These are phyloP conservation scores for Noturus placidus DNA, from an alignment of 2,113 vertebrate species.

Conservation along the genomic window DNA sequence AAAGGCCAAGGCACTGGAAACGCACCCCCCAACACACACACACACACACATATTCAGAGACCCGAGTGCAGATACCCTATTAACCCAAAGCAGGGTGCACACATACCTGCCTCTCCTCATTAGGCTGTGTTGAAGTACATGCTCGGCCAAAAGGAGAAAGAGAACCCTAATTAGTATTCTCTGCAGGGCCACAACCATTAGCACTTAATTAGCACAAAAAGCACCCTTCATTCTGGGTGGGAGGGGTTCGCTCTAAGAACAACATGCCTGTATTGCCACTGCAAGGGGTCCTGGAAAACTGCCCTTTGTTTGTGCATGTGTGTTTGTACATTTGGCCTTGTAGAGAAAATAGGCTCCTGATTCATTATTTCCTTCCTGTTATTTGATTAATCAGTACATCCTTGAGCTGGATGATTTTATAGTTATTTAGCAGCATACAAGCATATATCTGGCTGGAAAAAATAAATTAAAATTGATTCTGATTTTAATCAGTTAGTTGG, in stretches of 20 bases:
- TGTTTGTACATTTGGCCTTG: conserved; percentile 34
- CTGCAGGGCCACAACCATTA: conserved; percentile 76
- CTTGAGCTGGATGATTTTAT: background rate
- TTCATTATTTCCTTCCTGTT: conserved; percentile 1
- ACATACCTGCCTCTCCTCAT: conserved; percentile 77
- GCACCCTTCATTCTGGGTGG: conserved; percentile 67
- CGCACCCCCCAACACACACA: conserved; percentile 54
- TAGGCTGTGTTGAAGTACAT: conserved; percentile 71
- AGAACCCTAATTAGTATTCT: conserved; percentile 78
- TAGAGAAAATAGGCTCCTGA: conserved; percentile 26
- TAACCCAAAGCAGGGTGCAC: conserved; percentile 70
- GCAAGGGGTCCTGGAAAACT: conserved; percentile 55
- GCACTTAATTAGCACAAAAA: conserved; percentile 77
- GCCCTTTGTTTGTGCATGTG: conserved; percentile 34
- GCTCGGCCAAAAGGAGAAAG: conserved; percentile 63
- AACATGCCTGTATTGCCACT: conserved; percentile 61
- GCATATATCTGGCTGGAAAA: background rate
- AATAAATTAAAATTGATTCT: background rate
- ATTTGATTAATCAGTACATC: conserved; percentile 3
- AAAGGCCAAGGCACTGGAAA: conserved; percentile 73
- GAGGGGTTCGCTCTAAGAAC: conserved; percentile 56
- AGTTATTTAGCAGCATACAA: background rate
- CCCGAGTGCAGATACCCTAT: conserved; percentile 70
- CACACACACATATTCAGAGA: conserved; percentile 49
- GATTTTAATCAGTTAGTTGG: background rate